Base-by-base conservation (phyloP, 2,797 vertebrate species). In the Alfaro cultratus region DNA sequence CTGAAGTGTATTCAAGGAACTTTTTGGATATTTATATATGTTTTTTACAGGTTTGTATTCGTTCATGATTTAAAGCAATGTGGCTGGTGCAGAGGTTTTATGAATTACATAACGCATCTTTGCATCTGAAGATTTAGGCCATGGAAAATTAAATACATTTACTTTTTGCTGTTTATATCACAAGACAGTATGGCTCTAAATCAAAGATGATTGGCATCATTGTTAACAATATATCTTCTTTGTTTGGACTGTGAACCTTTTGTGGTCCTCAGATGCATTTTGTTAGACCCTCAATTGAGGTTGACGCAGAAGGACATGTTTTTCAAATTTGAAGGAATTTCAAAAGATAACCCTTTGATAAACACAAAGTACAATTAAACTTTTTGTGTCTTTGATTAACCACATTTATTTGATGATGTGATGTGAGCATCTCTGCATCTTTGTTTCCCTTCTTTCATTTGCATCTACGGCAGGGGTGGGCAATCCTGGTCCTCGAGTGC, bases 1-100 rank as follows among this genome's bases (percentile, higher is more conserved):
- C 70, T 78, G 76, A 72, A 75, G 73, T 85, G 76, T 86, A 88
- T 93, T 91, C 86, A 89, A 93, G 92, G 89, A 91, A 94, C 80
- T 87, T 91, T 87, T 84, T 72, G 71, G 77, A 87, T 89, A 83
- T 87, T 77, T 82, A 75, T 74, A 53, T 21, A 74, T 75, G 76
- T 83, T 81, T 86, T 83, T 57, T 9, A 31, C 29, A 18, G 31
- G 68, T 68, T 82, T 82, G 72, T 83, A 76, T 89, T 88, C 75
- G 82, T 75, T 80, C 39, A 21, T 34, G 26, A 80, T 89, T 77
- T 87, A 89, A 90, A 90, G 77, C 60, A 62, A 13, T 74, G 41
- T 77, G 12, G 75, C 76, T 46, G 36, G 80, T 77, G 77, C n/a
- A 39, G 83, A 83, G 81, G 87, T 81, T 81, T 60, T 18, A 68